Conservation (phyloP, 2,797 vertebrate species). For the Rallus crepitans region DNA sequence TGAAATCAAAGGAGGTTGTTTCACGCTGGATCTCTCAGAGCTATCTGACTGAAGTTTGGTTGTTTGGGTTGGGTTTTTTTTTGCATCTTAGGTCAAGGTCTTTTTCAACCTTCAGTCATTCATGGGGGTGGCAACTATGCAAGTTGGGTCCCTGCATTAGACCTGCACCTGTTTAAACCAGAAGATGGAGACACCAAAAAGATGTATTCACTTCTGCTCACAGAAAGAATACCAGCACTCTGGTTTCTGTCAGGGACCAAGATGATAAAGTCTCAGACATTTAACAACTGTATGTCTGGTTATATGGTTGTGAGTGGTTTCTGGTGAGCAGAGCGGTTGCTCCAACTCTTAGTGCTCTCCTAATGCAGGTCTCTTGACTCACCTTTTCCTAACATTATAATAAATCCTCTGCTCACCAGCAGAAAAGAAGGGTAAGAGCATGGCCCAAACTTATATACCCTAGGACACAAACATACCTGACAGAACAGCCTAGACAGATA, state of each 20-base stretch:
- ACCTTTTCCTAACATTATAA: not conserved
- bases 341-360: not conserved
- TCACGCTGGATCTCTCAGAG: conserved; percentile 1
- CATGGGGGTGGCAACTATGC: not conserved
- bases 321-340: not conserved
- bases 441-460: not conserved
- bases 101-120: conserved; percentile 21
- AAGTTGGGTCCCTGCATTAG: not conserved
- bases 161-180: not conserved
- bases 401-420: not conserved
- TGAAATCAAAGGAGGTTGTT: conserved; percentile 3
- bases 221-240: not conserved
- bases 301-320: not conserved
- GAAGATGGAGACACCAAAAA: not conserved
- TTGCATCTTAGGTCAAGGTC: not conserved
- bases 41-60: not conserved
- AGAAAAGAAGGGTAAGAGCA: not conserved
- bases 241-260: not conserved
- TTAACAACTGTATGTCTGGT: not conserved
- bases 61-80: no score
- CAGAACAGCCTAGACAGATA: not conserved
- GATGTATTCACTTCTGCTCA: not conserved
- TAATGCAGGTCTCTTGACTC: not conserved
- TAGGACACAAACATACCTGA: not conserved
- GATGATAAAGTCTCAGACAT: not conserved